Conservation (phyloP, 1,140 invertebrate genomes). For the Metopolophium dirhodum region DNA sequence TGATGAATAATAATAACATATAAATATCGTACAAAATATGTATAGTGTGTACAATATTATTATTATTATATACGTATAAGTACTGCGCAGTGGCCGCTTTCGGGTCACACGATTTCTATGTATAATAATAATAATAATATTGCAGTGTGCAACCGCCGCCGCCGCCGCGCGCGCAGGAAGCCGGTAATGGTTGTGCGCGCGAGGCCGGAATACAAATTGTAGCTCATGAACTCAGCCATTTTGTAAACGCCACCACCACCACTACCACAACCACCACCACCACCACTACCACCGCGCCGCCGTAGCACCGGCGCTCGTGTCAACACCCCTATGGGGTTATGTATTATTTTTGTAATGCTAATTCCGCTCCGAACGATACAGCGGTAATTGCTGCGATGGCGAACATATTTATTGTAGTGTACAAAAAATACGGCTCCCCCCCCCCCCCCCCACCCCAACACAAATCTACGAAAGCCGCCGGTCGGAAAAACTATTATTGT, state of each 20-base stretch:
- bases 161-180: constrained; percentile 24
- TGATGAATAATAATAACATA: background rate
- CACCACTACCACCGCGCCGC: background rate
- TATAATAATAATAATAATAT: background rate
- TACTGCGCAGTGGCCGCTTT: background rate
- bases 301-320: background rate
- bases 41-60: no score
- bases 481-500: background rate
- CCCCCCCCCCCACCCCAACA: background rate
- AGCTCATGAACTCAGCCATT: constrained; percentile 47
- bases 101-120: constrained; percentile 40
- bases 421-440: background rate
- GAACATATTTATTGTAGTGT: no score
- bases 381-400: background rate
- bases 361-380: background rate
- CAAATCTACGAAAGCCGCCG: background rate
- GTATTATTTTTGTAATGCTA: constrained; percentile 36
- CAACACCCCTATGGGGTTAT: constrained; percentile 39
- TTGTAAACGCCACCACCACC: constrained; percentile 13
- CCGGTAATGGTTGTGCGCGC: background rate
- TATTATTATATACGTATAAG: background rate
- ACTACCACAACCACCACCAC: background rate
- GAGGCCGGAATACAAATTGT: constrained; percentile 47
- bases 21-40: background rate
- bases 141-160: background rate